Evolutionary conservation across 2,113 vertebrate genomes (phyloP), one percentile per base, ranked within the genome.

Genomic region (Cettia cetti): DNA sequence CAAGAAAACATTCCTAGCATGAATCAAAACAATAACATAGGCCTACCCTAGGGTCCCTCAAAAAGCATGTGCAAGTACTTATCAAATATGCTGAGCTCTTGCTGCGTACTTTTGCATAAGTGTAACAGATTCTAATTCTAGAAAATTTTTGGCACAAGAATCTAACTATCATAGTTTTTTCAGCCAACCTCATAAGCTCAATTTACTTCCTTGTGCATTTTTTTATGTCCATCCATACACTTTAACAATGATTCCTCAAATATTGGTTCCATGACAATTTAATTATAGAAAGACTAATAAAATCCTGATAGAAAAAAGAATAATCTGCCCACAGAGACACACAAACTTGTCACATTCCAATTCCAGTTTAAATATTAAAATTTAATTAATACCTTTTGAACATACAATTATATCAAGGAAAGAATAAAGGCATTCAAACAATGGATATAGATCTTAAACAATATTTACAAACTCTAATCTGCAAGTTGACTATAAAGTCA

Each of bases 361-460:
- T 86, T 94, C 91, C 84, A 68, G 50, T 89, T 98, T 98, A 97
- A 98, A 96, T 96, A 97, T 72, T 94, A 86, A 80, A 96, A 93
- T 97, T 98, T 97, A 97, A 97, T 97, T 97, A 95, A 96, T 94
- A 97, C 26, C 39, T 97, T 96, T 90, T 69, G 72, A 94, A 96
- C 64, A 97, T 91, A 94, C 60, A 96, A 68, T 92, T 95, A 97
- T 96, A 66, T 85, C 65, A 96, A 96, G 70, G 79, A 91, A 96
- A 95, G 82, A 92, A n/a, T 82, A 97, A 97, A 97, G 72, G 54
- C 91, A 96, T 95, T 90, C 91, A 92, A 96, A 94, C 91, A 92
- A 91, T 70, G 80, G 77, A 95, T 89, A 89, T 37, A 92, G 47
- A 78, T 82, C 39, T 92, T 95, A 92, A 87, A 87, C 77, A 85